Conservation (phyloP, 2,888 invertebrate species). For the Acrocyrtus sp. region DNA sequence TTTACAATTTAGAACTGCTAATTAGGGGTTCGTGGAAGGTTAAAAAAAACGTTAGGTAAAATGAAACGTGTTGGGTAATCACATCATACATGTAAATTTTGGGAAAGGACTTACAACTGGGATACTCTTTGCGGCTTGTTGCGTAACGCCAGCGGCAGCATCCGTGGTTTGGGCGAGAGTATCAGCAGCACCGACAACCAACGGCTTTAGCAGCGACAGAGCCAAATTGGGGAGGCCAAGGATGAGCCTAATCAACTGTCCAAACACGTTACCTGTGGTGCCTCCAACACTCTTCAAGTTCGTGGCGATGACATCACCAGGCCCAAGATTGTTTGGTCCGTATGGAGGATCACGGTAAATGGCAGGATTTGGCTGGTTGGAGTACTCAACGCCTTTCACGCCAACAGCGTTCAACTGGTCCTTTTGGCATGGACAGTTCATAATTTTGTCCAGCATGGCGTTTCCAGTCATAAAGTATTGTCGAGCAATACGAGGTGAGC, state of each 20-base stretch:
- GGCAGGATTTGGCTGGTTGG: conserved; percentile 62
- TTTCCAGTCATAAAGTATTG: conserved; percentile 64
- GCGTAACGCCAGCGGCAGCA: conserved; percentile 63
- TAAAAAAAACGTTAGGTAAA: too few relatives aligned
- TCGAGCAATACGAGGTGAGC: conserved; percentile 61
- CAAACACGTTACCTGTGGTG: conserved; percentile 64
- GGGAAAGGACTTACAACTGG: conserved; percentile 64
- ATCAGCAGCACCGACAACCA: conserved; percentile 64
- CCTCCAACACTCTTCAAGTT: conserved; percentile 64
- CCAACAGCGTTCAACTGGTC: conserved; percentile 63
- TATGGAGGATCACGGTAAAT: conserved; percentile 64
- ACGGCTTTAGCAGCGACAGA: conserved; percentile 61
- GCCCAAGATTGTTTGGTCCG: conserved; percentile 63
- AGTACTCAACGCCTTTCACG: conserved; percentile 63
- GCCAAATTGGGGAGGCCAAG: conserved; percentile 63
- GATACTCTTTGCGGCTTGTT: conserved; percentile 63
- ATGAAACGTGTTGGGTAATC: too few relatives aligned
- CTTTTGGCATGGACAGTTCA: conserved; percentile 64
- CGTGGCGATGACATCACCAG: conserved; percentile 63
- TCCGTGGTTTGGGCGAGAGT: conserved; percentile 64
- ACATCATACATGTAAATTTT: too few relatives aligned
- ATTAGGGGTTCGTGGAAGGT: too few relatives aligned
- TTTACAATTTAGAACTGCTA: too few relatives aligned
- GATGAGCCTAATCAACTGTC: conserved; percentile 62
- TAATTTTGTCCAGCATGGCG: conserved; percentile 63